A percentile compares a stretch with the other conserved stretches of the same genome.
phyloP scores from a whole-genome alignment of 2,888 invertebrate species.

The Leptopterna dolabrata region DNA sequence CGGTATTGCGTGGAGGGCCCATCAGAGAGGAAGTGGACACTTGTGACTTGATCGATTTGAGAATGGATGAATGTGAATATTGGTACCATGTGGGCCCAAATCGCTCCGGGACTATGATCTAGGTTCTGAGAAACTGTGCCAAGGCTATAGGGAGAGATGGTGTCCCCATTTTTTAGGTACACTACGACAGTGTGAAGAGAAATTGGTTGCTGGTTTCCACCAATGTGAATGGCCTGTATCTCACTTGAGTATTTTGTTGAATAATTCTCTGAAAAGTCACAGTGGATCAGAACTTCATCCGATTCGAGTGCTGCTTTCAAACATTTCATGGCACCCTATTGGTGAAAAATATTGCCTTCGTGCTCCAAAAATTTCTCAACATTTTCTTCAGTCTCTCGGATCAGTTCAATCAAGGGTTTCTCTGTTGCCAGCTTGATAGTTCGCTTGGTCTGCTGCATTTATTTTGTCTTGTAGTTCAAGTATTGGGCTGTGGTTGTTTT shows the following conservation, averaged over 20 bases:
- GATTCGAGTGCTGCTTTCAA: slow-evolving; percentile 59
- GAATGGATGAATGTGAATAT: slow-evolving; percentile 61
- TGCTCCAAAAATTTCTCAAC: slow-evolving; percentile 1
- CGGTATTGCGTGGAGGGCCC: too few species aligned
- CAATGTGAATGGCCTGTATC: slow-evolving; percentile 64
- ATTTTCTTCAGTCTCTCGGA: background rate
- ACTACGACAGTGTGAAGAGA: slow-evolving; percentile 66
- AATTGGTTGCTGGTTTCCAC: slow-evolving; percentile 65
- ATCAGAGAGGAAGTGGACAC: slow-evolving; percentile 66
- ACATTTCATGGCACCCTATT: slow-evolving; percentile 38
- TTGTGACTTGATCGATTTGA: slow-evolving; percentile 49
- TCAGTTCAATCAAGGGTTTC: background rate
- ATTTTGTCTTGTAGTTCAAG: background rate
- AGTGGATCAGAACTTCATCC: slow-evolving; percentile 62
- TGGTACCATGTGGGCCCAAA: slow-evolving; percentile 66
- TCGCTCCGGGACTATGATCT: slow-evolving; percentile 66
- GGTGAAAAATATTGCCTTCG: slow-evolving; percentile 40
- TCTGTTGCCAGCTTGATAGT: background rate
- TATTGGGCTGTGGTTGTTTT: background rate
- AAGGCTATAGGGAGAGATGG: background rate
- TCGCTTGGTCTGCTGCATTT: background rate
- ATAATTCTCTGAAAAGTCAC: slow-evolving; percentile 66
- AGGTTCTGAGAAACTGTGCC: slow-evolving; percentile 64
- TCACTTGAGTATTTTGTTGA: too few species aligned
- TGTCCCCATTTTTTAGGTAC: slow-evolving; percentile 58